Conservation (phyloP, 2,888 invertebrate species). For the Merodon equestris region DNA sequence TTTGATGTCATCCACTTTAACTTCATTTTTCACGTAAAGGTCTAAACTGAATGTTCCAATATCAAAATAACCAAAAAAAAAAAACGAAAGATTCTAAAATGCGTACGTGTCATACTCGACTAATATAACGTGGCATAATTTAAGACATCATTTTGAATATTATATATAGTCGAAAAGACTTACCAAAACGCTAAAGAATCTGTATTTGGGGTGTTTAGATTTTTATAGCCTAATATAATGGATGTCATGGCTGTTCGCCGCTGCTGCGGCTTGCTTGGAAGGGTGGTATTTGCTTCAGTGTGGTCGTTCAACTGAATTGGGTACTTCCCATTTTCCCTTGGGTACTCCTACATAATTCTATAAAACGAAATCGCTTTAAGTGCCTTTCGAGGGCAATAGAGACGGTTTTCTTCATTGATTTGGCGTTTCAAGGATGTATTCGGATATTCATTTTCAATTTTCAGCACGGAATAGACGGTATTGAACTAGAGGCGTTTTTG, state of each 20-base stretch:
- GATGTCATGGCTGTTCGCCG: not conserved
- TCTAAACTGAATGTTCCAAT: too few species aligned
- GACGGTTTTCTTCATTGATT: constrained; percentile 18
- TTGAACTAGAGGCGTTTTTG: not conserved
- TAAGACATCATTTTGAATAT: constrained; percentile 25
- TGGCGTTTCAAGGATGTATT: constrained; percentile 28
- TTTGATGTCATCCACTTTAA: too few species aligned
- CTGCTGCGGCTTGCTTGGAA: not conserved
- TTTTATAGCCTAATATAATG: constrained; percentile 28
- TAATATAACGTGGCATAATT: constrained; percentile 18
- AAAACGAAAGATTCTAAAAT: not conserved
- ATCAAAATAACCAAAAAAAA: too few species aligned
- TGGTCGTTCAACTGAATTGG: constrained; percentile 9
- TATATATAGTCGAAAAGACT: constrained; percentile 15
- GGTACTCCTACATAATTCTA: constrained; percentile 42
- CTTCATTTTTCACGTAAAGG: too few species aligned
- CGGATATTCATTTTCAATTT: constrained; percentile 55
- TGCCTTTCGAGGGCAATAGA: constrained; percentile 38
- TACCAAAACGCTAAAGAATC: constrained; percentile 14
- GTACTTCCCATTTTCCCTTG: constrained; percentile 17
- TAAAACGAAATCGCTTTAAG: constrained; percentile 39
- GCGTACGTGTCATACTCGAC: constrained; percentile 17
- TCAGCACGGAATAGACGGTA: constrained; percentile 43
- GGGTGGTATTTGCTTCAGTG: constrained; percentile 11
- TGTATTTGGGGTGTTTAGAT: constrained; percentile 25